Percentiles rank a stretch among this genome's conserved stretches.
Conservation (phyloP, 1,140 invertebrate genomes). For the Xylocopa sonorina region DNA sequence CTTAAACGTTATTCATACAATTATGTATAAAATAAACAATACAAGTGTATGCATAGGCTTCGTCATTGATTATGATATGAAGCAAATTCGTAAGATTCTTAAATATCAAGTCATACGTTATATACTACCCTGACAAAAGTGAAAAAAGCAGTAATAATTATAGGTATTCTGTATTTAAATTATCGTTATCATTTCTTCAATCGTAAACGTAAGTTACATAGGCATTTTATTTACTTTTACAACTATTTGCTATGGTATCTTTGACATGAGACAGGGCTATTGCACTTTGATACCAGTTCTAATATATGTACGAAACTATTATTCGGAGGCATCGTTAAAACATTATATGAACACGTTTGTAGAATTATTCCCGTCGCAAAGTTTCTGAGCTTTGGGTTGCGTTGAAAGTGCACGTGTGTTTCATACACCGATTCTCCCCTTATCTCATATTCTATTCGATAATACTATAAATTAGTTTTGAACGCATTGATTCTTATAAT, state of each 20-base stretch:
- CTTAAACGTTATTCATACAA: slow-evolving; percentile 14
- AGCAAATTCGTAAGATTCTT: slow-evolving; percentile 41
- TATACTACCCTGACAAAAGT: slow-evolving; percentile 64
- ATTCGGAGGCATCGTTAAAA: slow-evolving; percentile 39
- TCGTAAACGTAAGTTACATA: slow-evolving; percentile 70
- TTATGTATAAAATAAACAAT: slow-evolving; percentile 11
- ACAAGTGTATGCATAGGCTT: slow-evolving; percentile 32
- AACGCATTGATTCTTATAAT: slow-evolving; percentile 20
- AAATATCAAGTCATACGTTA: slow-evolving; percentile 49
- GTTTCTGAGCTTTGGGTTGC: slow-evolving; percentile 17
- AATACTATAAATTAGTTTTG: slow-evolving; percentile 30
- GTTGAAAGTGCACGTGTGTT: no score
- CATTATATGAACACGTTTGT: slow-evolving; percentile 39
- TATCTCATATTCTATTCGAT: slow-evolving; percentile 20
- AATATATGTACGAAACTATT: slow-evolving; percentile 37
- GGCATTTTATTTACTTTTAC: slow-evolving; percentile 50
- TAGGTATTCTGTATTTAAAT: slow-evolving; percentile 70
- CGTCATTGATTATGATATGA: slow-evolving; percentile 32
- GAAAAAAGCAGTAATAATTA: slow-evolving; percentile 63
- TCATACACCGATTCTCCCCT: neutral
- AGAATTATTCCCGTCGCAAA: slow-evolving; percentile 17
- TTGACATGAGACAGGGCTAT: slow-evolving; percentile 59
- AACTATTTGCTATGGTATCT: slow-evolving; percentile 60
- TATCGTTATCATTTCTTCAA: slow-evolving; percentile 64
- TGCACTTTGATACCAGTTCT: slow-evolving; percentile 64